Base-by-base conservation (phyloP, 2,888 invertebrate genomes). In the Furcula furcula region DNA sequence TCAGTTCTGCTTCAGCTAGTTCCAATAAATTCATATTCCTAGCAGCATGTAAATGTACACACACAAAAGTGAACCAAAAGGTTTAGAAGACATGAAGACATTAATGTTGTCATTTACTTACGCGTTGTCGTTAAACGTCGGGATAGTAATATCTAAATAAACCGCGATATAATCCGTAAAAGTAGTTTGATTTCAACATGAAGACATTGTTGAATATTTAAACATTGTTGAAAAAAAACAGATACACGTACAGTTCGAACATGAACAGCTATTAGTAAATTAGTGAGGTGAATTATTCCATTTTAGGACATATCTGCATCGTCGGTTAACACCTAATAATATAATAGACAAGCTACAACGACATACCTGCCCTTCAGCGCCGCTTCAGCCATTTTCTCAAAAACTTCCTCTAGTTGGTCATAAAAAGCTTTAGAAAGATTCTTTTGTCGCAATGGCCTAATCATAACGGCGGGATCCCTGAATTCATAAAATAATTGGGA, bases 391-490 rank as follows among this genome's bases (percentile, higher is more conserved):
- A 94, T 86, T 65, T 91, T 91, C 31, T 87, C 76, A 36, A 91
- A 76, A 2, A 94, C 91, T 58, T 91, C 86, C 15, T 82, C 76
- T 11, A 92, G 76, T 51, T 91, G 89, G 7, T 81, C 69, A 15
- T 77, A 72, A 64, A 93, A 94, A 0, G 85, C 84, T 9, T 84
- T 72, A 0, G 90, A 89, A 9, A 94, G 77, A 59, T 91, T 90
- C 54, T 92, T 90, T 61, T 94, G 92, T 1, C 94, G 90, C 33
- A 94, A 77, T 0, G 92, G 91, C 54, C 91, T 77, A 7, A 94
- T 90, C 57, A 71, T 73, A 3, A 76, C 54, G 28, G 72, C 55
- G 1, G 80, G 81, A 34, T 90, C 79, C 30, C 89, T 89, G 58
- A 4, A 32, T 15, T 1, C 13, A 7, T 4, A 30, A 13, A 34